Conservation (phyloP, 1,140 invertebrate species). For the Brachionus rubens region DNA sequence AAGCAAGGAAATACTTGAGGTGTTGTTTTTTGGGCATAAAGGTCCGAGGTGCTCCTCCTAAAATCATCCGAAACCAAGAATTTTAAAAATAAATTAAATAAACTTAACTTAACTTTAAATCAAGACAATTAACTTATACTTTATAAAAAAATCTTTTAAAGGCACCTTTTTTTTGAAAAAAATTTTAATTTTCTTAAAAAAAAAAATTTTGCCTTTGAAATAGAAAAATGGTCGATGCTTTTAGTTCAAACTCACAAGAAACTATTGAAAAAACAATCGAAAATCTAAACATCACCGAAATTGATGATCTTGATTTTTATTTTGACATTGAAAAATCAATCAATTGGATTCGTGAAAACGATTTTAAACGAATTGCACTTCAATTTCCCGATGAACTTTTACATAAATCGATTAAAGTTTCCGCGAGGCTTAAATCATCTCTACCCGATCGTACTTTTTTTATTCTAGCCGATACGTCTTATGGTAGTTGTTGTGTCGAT, state of each 20-base stretch:
- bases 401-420: conserved; percentile 68
- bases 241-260: conserved; percentile 3
- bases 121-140: too few relatives aligned
- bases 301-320: conserved; percentile 30
- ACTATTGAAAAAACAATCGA: conserved; percentile 33
- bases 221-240: conserved; percentile 40
- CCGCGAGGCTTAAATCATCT: conserved; percentile 65
- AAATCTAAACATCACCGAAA: background rate
- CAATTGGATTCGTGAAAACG: conserved; percentile 5
- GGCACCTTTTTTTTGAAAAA: too few relatives aligned
- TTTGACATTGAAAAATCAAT: conserved; percentile 27
- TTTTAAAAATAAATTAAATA: too few relatives aligned
- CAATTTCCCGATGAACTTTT: conserved; percentile 85
- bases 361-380: conserved; percentile 68
- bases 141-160: too few relatives aligned
- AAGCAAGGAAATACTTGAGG: too few relatives aligned
- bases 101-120: too few relatives aligned
- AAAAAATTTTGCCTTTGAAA: too few relatives aligned
- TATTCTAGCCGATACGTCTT: conserved; percentile 85
- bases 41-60: too few relatives aligned
- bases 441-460: conserved; percentile 65
- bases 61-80: too few relatives aligned
- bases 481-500: conserved; percentile 88
- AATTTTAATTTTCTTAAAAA: too few relatives aligned
- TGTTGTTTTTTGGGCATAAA: too few relatives aligned